Base-by-base conservation (phyloP, 2,888 invertebrate genomes). In the Sisyra terminalis region DNA sequence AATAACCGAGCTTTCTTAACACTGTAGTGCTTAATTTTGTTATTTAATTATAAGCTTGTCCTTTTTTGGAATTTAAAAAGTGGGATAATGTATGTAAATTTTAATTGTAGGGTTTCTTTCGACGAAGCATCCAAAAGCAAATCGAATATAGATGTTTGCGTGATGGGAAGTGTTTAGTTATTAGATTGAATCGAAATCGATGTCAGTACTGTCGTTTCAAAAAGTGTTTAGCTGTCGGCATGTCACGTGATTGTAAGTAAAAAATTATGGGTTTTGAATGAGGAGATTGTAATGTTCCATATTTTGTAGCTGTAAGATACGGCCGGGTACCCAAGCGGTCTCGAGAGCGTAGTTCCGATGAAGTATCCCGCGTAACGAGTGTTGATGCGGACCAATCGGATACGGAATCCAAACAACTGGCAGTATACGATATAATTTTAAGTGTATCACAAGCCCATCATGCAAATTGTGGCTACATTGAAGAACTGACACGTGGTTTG, bases 141-240 rank as follows among this genome's bases (percentile, higher is more conserved):
- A 93, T 93, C 57, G 93, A 93, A 61, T 93, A 93, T 66, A 75
- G 92, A 56, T 93, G 93, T 63, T 70, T 93, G 54, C 72, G 92
- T 49, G 90, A 92, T 70, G 89, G 90, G 54, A 89, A 90, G 71
- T 93, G 93, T 63, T 69, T 89, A 56, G 90, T 94, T 46, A 90
- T 90, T 61, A 73, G 93, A 53, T 73, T 92, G 55, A 93, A 92
- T 67, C 71, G 93, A 52, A 94, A 94, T 71, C 78, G 93, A 53
- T 93, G 93, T 65, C 93, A 94, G 65, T 92, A 81, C 65, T 94
- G 93, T 71, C 78, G 93, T 56, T 93, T 94, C 68, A 90, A 88
- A 66, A 94, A 94, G 80, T 93, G 93, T 65, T 71, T 93, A 47
- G 82, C 89, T 31, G 92, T 92, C 57, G 93, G 93, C 61, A 93